Conservation (phyloP, 2,888 invertebrate species). For the Drosophila lutescens region DNA sequence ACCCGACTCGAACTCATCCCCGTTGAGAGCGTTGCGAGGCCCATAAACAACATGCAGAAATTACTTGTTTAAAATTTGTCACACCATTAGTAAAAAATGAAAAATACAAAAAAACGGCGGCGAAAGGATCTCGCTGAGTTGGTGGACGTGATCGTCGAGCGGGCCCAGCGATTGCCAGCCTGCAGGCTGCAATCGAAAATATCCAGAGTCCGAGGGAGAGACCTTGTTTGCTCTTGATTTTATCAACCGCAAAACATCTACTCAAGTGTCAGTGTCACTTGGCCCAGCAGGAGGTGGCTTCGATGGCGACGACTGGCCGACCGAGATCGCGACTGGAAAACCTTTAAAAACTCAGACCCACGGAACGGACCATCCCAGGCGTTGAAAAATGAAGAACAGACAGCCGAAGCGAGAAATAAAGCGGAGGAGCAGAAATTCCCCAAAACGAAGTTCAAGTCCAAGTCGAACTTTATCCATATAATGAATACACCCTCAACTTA, state of each 20-base stretch:
- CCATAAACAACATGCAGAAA: slow-evolving; percentile 81
- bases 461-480: slow-evolving; percentile 75
- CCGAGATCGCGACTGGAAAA: slow-evolving; percentile 8
- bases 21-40: slow-evolving; percentile 69
- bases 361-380: slow-evolving; percentile 72
- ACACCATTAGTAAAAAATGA: slow-evolving; percentile 79
- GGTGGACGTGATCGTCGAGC: slow-evolving; percentile 31
- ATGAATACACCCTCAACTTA: slow-evolving; percentile 83
- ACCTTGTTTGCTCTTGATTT: slow-evolving; percentile 80
- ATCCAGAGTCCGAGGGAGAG: slow-evolving; percentile 29
- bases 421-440: slow-evolving; percentile 47
- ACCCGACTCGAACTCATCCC: slow-evolving; percentile 51
- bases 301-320: slow-evolving; percentile 63
- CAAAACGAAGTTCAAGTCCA: slow-evolving; percentile 52
- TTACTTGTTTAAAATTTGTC: slow-evolving; percentile 81
- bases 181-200: slow-evolving; percentile 22
- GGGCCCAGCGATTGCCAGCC: slow-evolving; percentile 22
- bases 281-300: slow-evolving; percentile 79
- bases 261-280: slow-evolving; percentile 82
- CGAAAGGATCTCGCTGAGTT: slow-evolving; percentile 74
- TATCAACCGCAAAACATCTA: slow-evolving; percentile 82
- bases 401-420: slow-evolving; percentile 52
- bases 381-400: slow-evolving; percentile 78
- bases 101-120: slow-evolving; percentile 64
- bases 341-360: slow-evolving; percentile 31